Evolutionary conservation across 2,797 vertebrate genomes (phyloP).

Genomic region (Heterohyrax brucei): DNA sequence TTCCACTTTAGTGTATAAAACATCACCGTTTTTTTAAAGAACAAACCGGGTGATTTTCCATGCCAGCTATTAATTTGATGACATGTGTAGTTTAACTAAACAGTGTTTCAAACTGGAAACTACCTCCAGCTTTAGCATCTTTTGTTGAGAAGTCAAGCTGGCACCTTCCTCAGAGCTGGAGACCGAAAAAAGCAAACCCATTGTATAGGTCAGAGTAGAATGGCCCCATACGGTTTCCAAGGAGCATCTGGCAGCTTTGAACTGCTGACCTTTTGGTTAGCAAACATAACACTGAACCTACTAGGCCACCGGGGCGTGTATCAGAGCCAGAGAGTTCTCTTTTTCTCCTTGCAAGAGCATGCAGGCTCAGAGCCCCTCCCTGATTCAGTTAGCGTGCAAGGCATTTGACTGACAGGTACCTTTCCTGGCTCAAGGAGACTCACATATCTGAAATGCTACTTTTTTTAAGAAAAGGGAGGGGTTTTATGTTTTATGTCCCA

Average conservation of each 20-base stretch:
- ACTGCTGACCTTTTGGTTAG: no score
- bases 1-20: neutral
- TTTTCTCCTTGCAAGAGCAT: no score
- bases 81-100: neutral
- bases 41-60: neutral
- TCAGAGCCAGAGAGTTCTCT: no score
- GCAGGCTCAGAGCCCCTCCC: accelerated
- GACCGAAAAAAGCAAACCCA: no score
- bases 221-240: no score
- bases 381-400: no score
- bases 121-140: neutral
- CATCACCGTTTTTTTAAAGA: no score
- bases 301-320: no score
- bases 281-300: no score
- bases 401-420: neutral
- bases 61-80: neutral
- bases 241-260: no score
- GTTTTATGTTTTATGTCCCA: neutral
- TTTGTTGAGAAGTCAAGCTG: neutral
- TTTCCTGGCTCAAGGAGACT: neutral
- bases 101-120: neutral
- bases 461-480: neutral
- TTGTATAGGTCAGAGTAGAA: no score
- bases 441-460: neutral
- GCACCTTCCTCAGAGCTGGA: accelerated